Conservation (phyloP, 2,113 vertebrate species). For the Chloropsis hardwickii region DNA sequence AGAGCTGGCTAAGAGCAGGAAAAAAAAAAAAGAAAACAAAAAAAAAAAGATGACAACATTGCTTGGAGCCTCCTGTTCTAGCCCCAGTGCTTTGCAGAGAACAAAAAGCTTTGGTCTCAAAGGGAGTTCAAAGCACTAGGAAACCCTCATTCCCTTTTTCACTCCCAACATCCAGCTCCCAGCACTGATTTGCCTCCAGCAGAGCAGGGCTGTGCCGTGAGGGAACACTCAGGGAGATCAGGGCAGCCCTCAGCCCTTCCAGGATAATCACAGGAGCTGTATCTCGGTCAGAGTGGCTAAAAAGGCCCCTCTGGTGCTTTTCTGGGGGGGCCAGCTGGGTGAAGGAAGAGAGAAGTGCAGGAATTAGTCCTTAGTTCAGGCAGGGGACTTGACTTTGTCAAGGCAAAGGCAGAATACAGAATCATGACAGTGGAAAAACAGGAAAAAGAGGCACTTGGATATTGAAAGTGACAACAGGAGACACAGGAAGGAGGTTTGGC, state of each 20-base stretch:
- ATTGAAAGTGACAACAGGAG: not conserved
- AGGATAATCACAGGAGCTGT: not conserved
- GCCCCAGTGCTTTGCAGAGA: not conserved
- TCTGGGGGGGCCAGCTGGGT: not conserved
- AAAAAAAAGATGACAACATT: not conserved
- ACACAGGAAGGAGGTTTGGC: not conserved
- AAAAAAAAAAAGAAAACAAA: accelerated
- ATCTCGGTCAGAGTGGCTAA: not conserved
- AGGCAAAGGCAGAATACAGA: not conserved
- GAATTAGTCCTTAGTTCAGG: not conserved
- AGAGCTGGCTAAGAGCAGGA: not conserved
- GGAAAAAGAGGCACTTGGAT: not conserved
- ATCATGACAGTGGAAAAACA: not conserved
- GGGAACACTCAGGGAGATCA: not conserved
- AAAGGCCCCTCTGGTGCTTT: not conserved
- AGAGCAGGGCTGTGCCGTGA: not conserved
- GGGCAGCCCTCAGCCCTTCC: not conserved
- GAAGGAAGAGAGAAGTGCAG: not conserved
- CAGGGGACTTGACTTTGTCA: not conserved
- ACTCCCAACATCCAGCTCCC: not conserved
- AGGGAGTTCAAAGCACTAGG: not conserved
- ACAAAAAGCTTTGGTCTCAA: not conserved
- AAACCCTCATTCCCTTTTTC: not conserved
- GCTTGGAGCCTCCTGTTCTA: not conserved
- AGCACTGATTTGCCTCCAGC: not conserved